Evolutionary conservation across 1,140 invertebrate species (phyloP), one percentile per base, ranked within the genome.

Genomic region (Vanessa atalanta): DNA sequence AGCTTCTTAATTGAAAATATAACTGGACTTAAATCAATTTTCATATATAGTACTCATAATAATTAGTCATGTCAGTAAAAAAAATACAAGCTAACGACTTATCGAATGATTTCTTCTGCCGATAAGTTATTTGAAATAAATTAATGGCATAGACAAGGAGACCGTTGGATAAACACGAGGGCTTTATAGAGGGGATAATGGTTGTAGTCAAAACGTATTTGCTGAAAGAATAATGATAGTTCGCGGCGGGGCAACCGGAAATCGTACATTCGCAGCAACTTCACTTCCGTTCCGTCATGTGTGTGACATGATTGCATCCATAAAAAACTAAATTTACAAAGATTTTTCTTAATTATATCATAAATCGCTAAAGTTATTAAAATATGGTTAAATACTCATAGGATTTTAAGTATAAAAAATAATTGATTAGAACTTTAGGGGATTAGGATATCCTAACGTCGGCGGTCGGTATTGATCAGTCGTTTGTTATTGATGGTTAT

Each of bases 181-280:
- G 15, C 43, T 47, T 68, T n/a, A 61, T 76, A 69, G 73, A 77
- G 79, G 76, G 80, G 81, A 79, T 88, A 87, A 90, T 85, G 82
- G 84, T 70, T 83, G 37, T 66, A 89, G 89, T 91, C 89, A 90
- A 84, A 91, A 90, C 86, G 89, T 90, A 87, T 89, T 91, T 89
- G 88, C 89, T 88, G 84, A 88, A 88, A 89, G 89, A 91, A 87
- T 91, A 90, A 91, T 91, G 88, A 84, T 80, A 77, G 79, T 83
- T 85, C 82, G 80, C 87, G 75, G 83, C 81, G 85, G 83, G 83
- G 76, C 60, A 77, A 79, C 82, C 84, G 86, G 88, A 88, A 84
- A 83, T 78, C 66, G 43, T 78, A 83, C 87, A 88, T 91, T 88
- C 83, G 87, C 85, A 86, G 86, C 78, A 79, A 84, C 72, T 79